These are phyloP conservation scores for Leguminivora glycinivorella DNA, from an alignment of 1,140 invertebrate species.

Conservation along the genomic window DNA sequence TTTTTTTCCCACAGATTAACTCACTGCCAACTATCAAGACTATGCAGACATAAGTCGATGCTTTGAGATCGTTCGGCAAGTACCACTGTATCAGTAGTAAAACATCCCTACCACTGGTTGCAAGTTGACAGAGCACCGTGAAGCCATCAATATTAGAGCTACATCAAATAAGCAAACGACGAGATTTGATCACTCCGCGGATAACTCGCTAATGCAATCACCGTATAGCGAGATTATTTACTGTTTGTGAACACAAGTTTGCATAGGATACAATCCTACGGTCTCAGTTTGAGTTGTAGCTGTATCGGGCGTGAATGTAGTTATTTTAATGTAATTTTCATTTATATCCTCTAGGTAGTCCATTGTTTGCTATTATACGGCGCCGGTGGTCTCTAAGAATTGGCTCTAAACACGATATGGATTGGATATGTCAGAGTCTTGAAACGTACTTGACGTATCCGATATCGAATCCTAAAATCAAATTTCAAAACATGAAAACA, in stretches of 20 bases:
- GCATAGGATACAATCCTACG: neutral
- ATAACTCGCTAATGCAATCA: slow-evolving; percentile 26
- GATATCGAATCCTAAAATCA: too few species aligned
- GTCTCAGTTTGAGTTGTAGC: neutral
- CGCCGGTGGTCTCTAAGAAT: too few species aligned
- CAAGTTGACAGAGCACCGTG: neutral
- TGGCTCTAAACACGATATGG: too few species aligned
- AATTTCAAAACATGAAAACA: too few species aligned
- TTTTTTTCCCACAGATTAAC: too few species aligned
- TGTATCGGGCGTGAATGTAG: neutral
- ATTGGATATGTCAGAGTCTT: too few species aligned
- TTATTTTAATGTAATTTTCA: too few species aligned
- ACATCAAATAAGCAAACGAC: slow-evolving; percentile 14
- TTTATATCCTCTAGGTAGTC: too few species aligned
- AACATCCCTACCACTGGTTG: neutral
- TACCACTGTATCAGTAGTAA: neutral
- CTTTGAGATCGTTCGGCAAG: neutral
- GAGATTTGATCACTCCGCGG: slow-evolving; percentile 20
- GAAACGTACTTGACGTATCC: too few species aligned
- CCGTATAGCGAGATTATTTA: slow-evolving; percentile 11
- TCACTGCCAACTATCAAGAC: too few species aligned
- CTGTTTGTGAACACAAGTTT: neutral
- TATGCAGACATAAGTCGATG: too few species aligned
- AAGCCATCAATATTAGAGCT: slow-evolving; percentile 18
- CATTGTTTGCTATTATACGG: too few species aligned